Base-by-base conservation (phyloP, 1,140 invertebrate species). In the Latrodectus geometricus region DNA sequence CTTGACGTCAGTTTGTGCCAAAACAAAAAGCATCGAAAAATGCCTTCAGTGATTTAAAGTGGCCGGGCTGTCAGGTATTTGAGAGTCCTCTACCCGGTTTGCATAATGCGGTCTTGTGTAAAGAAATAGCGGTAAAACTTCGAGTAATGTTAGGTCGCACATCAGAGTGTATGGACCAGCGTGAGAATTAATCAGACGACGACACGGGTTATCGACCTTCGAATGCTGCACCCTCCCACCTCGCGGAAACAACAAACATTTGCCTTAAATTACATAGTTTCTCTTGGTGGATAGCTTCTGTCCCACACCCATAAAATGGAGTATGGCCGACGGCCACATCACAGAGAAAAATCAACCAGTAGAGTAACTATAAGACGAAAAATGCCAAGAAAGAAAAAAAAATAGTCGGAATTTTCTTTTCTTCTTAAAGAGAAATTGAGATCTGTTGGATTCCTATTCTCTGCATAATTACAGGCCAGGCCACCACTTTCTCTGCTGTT, bases 241-340 rank as follows among this genome's bases (percentile, higher is more conserved):
- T 49, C 56, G 8, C 14, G 72, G 56, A 83, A 81, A 83, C 80
- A 83, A 83, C 80, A 74, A 83, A 74, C 80, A 74, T 73, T 83
- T 83, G 69, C 80, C 15, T 50, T 61, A 83, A 74, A 83, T 83
- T 83, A 83, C 72, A 83, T 23, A 78, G 76, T 78, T 78, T 78
- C 76, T 78, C 15, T 78, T 78, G 14, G 17, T 49, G 69, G 79
- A 70, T 54, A n/a, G 79, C 21, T 66, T 50, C n/a, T 49, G 54
- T 74, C 80, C 48, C 80, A 83, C 80, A 83, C 80, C 80, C 80
- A 61, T 74, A 74, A 66, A 61, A 74, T 35, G 61, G 15, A 9
- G 23, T 48, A 68, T 78, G 17, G 56, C 76, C 61, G 35, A 14
- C 76, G 61, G 76, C 76, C 9, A 61, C 52, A 61, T 35, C 52